Evolutionary conservation across 1,140 invertebrate genomes (phyloP).

Genomic region (Conus betulinus): DNA sequence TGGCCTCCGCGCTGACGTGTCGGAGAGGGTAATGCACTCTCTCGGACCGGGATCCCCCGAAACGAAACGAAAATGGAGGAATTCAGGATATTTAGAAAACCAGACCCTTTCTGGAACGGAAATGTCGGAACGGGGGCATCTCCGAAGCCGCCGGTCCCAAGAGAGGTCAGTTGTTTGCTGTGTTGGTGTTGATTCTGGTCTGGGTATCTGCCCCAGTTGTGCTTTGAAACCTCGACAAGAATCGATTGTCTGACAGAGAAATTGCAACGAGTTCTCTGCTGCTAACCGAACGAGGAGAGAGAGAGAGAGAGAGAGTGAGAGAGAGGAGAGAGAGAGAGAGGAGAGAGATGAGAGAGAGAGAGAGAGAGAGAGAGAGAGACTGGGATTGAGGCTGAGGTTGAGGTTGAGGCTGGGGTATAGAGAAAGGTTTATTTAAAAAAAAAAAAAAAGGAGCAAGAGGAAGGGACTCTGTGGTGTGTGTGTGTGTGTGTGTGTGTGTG

Average conservation of each 20-base stretch:
- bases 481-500: no score
- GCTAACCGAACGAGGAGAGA: background rate
- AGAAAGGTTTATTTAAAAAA: background rate
- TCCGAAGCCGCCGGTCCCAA: background rate
- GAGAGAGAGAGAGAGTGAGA: background rate
- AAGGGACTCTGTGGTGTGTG: no score
- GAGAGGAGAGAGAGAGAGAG: background rate
- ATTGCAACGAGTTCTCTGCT: background rate
- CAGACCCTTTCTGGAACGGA: conserved; percentile 38
- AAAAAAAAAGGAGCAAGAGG: background rate
- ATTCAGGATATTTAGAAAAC: conserved; percentile 39
- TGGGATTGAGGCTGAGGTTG: background rate
- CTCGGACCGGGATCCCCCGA: conserved; percentile 24
- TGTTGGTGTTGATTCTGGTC: conserved; percentile 16
- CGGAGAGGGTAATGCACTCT: conserved; percentile 30
- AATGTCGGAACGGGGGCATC: conserved; percentile 31
- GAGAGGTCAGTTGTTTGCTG: conserved; percentile 11
- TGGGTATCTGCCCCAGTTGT: background rate
- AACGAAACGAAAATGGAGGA: conserved; percentile 33
- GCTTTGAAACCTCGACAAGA: conserved; percentile 14
- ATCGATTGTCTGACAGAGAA: conserved; percentile 13
- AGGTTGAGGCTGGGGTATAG: background rate
- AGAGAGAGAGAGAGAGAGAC: conserved; percentile 15
- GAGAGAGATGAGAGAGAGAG: conserved; percentile 7
- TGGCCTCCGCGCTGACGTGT: conserved; percentile 15